These are phyloP conservation scores for Mustelus asterias DNA, from an alignment of 2,113 vertebrate species.

Conservation along the genomic window DNA sequence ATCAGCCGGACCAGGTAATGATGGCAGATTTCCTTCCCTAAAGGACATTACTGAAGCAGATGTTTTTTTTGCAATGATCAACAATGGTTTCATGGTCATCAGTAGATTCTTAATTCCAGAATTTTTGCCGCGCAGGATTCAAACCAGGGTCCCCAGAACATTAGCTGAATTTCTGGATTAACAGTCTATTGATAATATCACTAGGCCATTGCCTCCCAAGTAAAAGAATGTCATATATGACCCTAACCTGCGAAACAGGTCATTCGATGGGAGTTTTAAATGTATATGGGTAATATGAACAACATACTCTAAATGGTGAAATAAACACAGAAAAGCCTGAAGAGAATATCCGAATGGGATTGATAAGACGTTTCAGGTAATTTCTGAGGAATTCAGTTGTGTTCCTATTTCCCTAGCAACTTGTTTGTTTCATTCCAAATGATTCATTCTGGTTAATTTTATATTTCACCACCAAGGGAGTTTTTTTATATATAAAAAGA, in stretches of 20 bases:
- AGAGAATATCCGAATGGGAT: neutral
- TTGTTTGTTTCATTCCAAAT: neutral
- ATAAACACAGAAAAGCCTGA: neutral
- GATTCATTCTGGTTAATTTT: neutral
- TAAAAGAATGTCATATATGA: neutral
- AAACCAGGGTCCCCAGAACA: no score
- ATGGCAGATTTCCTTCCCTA: no score
- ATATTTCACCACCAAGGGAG: neutral
- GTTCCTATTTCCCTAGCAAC: neutral
- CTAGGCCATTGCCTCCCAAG: no score
- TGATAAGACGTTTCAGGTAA: neutral
- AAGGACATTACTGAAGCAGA: no score
- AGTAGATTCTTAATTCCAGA: no score
- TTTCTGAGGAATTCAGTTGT: neutral
- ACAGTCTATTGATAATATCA: no score
- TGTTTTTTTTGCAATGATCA: no score
- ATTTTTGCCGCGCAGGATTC: no score
- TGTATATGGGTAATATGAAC: neutral
- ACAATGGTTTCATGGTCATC: no score
- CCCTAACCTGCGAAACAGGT: neutral
- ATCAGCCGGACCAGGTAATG: no score
- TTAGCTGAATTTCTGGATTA: no score
- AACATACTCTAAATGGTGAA: neutral
- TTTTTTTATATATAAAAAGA: neutral
- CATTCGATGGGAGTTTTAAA: neutral